These are phyloP conservation scores for Pithecia hirsuta DNA, from an alignment of 2,797 vertebrate species.

Conservation along the genomic window DNA sequence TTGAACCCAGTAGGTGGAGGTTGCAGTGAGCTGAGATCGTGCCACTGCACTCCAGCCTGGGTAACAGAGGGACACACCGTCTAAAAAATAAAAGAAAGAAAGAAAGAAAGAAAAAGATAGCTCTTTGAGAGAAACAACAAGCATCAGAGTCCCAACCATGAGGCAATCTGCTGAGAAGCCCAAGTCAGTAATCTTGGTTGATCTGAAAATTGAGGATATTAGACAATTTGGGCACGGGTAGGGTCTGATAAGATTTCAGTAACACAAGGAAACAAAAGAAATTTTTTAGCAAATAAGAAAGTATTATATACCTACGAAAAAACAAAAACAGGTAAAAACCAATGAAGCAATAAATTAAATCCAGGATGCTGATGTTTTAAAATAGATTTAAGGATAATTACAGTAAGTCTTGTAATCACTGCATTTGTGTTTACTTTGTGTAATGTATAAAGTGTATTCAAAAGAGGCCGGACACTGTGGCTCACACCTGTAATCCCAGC, in stretches of 20 bases:
- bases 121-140: neutral
- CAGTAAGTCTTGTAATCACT: neutral
- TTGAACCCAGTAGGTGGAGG: too few species aligned
- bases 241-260: neutral
- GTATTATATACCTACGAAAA: neutral
- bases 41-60: too few species aligned
- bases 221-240: neutral
- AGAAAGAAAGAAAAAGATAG: neutral
- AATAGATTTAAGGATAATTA: neutral
- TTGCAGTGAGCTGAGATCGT: too few species aligned
- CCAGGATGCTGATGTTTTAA: neutral
- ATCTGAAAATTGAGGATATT: neutral
- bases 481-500: too few species aligned
- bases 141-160: neutral
- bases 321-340: neutral
- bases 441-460: neutral
- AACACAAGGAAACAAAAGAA: neutral
- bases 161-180: neutral
- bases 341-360: neutral
- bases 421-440: neutral
- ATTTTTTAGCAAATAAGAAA: neutral
- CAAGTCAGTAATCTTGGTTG: neutral
- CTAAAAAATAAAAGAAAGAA: too few species aligned
- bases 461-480: too few species aligned
- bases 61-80: fast-evolving